Evolutionary conservation across 2,113 vertebrate species (phyloP).

Genomic region (Zapornia atra): DNA sequence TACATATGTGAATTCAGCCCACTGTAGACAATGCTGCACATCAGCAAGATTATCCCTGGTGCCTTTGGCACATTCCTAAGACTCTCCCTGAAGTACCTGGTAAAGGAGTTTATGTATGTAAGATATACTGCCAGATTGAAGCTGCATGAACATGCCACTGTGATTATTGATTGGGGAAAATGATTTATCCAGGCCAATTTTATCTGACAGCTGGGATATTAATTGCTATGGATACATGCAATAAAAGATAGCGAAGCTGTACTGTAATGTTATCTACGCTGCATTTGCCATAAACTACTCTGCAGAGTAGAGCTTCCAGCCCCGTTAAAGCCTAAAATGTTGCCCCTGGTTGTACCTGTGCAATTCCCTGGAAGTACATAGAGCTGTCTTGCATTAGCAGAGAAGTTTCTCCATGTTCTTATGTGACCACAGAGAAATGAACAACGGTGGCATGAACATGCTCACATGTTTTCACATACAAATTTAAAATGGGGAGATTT

Average conservation of each 20-base stretch:
- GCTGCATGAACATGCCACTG: background rate
- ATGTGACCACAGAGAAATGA: background rate
- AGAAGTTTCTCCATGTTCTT: background rate
- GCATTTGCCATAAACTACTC: background rate
- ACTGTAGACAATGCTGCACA: background rate
- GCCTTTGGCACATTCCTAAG: background rate
- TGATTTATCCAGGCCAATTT: background rate
- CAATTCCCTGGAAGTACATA: background rate
- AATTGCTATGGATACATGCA: background rate
- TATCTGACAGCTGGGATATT: constrained; percentile 13
- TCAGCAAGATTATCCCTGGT: background rate
- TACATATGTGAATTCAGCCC: background rate
- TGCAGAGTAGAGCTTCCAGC: background rate
- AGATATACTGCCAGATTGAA: background rate
- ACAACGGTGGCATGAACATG: background rate
- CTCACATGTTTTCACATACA: fast-evolving
- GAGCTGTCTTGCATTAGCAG: background rate
- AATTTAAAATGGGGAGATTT: background rate
- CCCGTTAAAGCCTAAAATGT: background rate
- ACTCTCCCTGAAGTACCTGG: background rate
- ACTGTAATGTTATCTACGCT: background rate
- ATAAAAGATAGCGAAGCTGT: background rate
- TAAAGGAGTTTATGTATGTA: background rate
- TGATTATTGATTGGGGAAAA: constrained; percentile 14
- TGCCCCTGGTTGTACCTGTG: background rate